Evolutionary conservation across 2,113 vertebrate species (phyloP), one percentile per base, ranked within the genome.

Genomic region (Sylvietta virens): DNA sequence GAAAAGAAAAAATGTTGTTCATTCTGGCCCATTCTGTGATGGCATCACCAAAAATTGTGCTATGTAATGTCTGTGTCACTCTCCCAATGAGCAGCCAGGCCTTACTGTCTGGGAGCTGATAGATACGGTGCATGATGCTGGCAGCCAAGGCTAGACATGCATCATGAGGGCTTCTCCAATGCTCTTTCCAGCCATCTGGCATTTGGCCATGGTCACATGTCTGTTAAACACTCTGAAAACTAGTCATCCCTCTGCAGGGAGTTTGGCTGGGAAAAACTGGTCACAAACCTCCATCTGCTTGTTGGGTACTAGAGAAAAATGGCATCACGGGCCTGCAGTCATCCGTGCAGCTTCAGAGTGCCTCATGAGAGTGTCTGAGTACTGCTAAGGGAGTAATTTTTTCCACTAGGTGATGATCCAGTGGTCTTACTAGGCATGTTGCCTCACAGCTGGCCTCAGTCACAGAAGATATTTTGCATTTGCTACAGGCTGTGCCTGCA

Each of bases 231-330:
- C 35, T 60, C 53, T 92, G 77, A 86, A 95, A 95, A 74, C 80
- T 37, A 77, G 88, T 90, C 87, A 73, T 88, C 79, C 87, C 90
- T 85, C 88, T 58, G 70, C 87, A 90, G 94, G 85, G 94, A 72
- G 50, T 74, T 79, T 95, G 94, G 93, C 89, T 70, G 58, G 48
- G 54, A 90, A 60, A 90, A 86, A 44, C 35, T 6, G 2, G 87
- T 86, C 51, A 69, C 65, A 93, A 88, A 77, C 54, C 70, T 95
- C 92, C 93, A 90, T 95, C 85, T 95, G 93, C 61, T 90, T 93
- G 6, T 69, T 86, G 58, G 78, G 35, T 62, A 42, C 82, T 86
- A 47, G 23, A 27, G 39, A 73, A 77, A 73, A 39, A 53, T 15
- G 2, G 1, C 76, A 44, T 65, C 11, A 2, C 1, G 1, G 82